phyloP scores from a whole-genome alignment of 2,888 invertebrate species.

The Zaprionus obscuricornis region DNA sequence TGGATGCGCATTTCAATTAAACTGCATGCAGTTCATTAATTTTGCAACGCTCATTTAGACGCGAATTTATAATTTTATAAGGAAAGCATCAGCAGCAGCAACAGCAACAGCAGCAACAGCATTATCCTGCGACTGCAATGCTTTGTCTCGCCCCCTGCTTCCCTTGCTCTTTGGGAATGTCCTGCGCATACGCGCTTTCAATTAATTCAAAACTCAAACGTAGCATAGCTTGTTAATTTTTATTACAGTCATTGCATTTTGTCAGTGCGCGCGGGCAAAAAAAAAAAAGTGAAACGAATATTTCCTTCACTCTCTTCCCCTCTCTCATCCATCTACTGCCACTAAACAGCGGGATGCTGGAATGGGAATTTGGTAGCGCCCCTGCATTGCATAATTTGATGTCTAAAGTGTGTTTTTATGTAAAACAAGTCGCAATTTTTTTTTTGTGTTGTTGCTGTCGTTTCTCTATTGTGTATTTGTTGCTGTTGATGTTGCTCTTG shows the following conservation, averaged over 20 bases:
- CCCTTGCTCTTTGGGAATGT: slow-evolving; percentile 40
- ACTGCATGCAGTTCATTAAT: slow-evolving; percentile 77
- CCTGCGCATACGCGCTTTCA: slow-evolving; percentile 77
- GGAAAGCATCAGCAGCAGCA: slow-evolving; percentile 22
- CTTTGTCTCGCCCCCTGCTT: background rate
- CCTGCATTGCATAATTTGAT: slow-evolving; percentile 73
- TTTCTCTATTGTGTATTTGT: slow-evolving; percentile 1
- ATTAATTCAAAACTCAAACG: slow-evolving; percentile 80
- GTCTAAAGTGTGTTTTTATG: slow-evolving; percentile 73
- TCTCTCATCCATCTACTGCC: background rate
- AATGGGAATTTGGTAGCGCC: background rate
- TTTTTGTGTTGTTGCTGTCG: slow-evolving; percentile 8
- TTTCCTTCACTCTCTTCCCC: too few relatives aligned
- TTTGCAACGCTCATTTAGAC: slow-evolving; percentile 77
- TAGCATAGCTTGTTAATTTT: slow-evolving; percentile 79
- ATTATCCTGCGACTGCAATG: slow-evolving; percentile 11
- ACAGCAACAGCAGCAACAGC: background rate
- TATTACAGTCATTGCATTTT: slow-evolving; percentile 75
- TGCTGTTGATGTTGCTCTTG: slow-evolving; percentile 17
- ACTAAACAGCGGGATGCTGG: background rate
- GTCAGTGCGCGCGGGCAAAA: too few relatives aligned
- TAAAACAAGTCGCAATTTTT: slow-evolving; percentile 64
- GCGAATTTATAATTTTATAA: slow-evolving; percentile 73
- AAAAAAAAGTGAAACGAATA: slow-evolving; percentile 14
- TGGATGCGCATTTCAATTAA: slow-evolving; percentile 73